Base-by-base conservation (phyloP, 2,888 invertebrate genomes). In the Eupelmus urozonus region DNA sequence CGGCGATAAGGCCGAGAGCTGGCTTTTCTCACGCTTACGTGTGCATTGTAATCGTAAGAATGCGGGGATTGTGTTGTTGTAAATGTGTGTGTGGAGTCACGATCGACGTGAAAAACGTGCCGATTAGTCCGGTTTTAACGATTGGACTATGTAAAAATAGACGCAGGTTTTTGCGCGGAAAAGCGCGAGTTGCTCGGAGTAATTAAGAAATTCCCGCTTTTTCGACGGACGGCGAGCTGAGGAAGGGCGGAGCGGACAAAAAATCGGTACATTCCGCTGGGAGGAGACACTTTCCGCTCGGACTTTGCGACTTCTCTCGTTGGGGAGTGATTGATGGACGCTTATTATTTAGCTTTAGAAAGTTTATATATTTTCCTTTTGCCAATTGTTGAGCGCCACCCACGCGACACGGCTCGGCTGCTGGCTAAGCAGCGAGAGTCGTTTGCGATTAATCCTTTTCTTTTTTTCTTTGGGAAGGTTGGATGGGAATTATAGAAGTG, bases 151-250 rank as follows among this genome's bases (percentile, higher is more conserved):
- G 23, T 62, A 60, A 71, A 71, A 71, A 60, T 62, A 29, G n/a
- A n/a, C n/a, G n/a, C n/a, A n/a, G n/a, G 66, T 75, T 75, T 75
- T 75, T 69, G 53, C 29, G 20, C 16, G 29, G 45, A 55, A 23
- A 42, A 23, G n/a, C n/a, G n/a, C n/a, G n/a, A n/a, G n/a, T n/a
- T 53, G 40, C 49, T 49, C n/a, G 53, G 40, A 51, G 77, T 72
- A 72, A 77, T 77, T 77, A 77, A 77, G 72, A 77, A 77, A 77
- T 77, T 77, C 77, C 45, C 60, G 45, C 25, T 77, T 77, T 67
- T 77, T 77, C 77, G 55, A n/a, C 62, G 72, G 55, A 72, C 60
- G 40, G 40, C 62, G 63, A 27, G 29, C 27, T 20, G 1, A 29
- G n/a, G n/a, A n/a, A n/a, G n/a, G n/a, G n/a, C n/a, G n/a, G n/a